Base-by-base conservation (phyloP, 2,797 vertebrate genomes). In the Galaxias olidus region DNA sequence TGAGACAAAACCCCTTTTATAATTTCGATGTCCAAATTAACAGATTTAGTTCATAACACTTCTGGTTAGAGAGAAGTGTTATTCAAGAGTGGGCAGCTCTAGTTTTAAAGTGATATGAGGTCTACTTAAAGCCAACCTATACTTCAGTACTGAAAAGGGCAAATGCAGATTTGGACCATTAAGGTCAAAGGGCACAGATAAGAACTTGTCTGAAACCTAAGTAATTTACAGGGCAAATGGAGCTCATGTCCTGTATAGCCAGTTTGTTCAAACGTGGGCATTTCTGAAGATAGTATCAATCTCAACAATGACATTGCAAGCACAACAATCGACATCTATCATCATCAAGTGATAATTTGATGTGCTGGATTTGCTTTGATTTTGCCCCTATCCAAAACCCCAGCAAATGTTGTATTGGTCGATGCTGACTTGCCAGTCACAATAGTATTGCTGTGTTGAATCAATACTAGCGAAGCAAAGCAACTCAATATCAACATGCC, bases 1-100 rank as follows among this genome's bases (percentile, higher is more conserved):
- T 93, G 91, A 93, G 90, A 92, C 90, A 92, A 91, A 90, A 88
- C 88, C 90, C 91, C 91, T 63, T 82, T 80, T 53, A 87, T 82
- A 30, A 30, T 84, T 86, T 80, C 70, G 79, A 79, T 69, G 72
- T 82, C 82, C 81, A 83, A 86, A 84, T 87, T 69, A 73, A 77
- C 69, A 78, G 79, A 73, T 86, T 68, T 49, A 73, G 73, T 89
- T 72, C 80, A 72, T 67, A 71, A 75, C 86, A 84, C 83, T 80
- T 85, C 80, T 56, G 41, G 19, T 56, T 75, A 58, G 20, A 15
- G 74, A 73, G 78, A 80, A 75, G 78, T 81, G 83, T 73, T 80
- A 68, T 72, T 74, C 72, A 55, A 86, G 83, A 86, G 75, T 76
- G 83, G 79, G 63, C 57, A 69, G 69, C 80, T 83, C 73, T 80